Evolutionary conservation across 2,888 invertebrate genomes (phyloP), one percentile per base, ranked within the genome.

Genomic region (Thymelicus sylvestris): DNA sequence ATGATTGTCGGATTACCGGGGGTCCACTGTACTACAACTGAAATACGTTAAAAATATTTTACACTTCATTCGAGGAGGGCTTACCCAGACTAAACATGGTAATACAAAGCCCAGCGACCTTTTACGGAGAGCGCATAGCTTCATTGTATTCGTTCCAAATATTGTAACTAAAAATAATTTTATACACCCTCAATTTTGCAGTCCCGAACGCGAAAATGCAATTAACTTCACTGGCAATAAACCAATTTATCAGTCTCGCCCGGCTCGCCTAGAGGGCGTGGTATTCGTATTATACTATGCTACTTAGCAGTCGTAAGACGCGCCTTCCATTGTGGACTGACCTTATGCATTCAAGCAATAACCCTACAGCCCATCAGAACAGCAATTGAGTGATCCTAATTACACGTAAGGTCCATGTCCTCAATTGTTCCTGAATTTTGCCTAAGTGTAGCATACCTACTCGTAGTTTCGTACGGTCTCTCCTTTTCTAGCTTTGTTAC

Each of bases 201-300:
- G 39, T 39, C 8, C 48, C 12, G 15, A 63, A 39, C 39, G 48
- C 47, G 55, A 59, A 38, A 66, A 66, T 38, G 59, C 38, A n/a
- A 47, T 59, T 59, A 59, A 31, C 44, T 13, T 65, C 24, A 39
- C 31, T 12, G 50, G 24, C 50, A 47, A 75, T 78, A 78, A 79
- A 80, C 60, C 67, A 76, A 80, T 81, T 78, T 78, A 76, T 77
- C 76, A 75, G 78, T 77, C 67, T 66, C 71, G 67, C 67, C 63
- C 65, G 67, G 48, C 60, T 62, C 65, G 70, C 72, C 48, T 65
- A 70, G 67, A 55, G 73, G 74, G 74, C 61, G 72, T 41, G 74
- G 75, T 74, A 57, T 31, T 55, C 44, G 31, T 31, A 31, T 31
- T 31, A 31, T 31, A 31, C 75, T 71, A 74, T 70, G 50, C 66